Evolutionary conservation across 1,140 invertebrate species (phyloP).

Genomic region (Drosophila athabasca): DNA sequence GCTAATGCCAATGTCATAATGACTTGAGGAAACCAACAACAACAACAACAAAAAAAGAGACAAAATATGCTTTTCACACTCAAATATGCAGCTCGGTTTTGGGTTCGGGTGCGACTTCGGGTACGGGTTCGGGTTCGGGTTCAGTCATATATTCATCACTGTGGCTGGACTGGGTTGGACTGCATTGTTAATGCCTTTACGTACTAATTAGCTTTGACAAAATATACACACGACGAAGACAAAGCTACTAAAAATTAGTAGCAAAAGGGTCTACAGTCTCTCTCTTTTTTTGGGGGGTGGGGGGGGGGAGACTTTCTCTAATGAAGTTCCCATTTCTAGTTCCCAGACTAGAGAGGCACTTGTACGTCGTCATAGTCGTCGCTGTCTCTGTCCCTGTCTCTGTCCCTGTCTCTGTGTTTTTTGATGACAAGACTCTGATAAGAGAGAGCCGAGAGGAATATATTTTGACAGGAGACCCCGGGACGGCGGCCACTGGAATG

Average conservation of each 20-base stretch:
- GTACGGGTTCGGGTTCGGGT: not conserved
- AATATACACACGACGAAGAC: conserved; percentile 56
- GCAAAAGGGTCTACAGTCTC: conserved; percentile 16
- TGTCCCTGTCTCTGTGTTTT: conserved; percentile 23
- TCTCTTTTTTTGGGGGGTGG: not conserved
- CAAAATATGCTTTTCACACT: conserved; percentile 76
- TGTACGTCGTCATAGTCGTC: conserved; percentile 21
- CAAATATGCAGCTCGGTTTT: conserved; percentile 38
- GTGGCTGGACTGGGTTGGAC: conserved; percentile 15
- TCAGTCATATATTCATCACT: conserved; percentile 74
- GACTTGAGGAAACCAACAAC: conserved; percentile 48
- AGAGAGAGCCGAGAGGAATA: conserved; percentile 40
- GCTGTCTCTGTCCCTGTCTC: conserved; percentile 6
- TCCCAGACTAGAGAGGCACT: conserved; percentile 56
- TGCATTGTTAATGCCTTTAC: conserved; percentile 73
- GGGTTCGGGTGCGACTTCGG: conserved; percentile 1
- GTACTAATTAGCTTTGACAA: conserved; percentile 83
- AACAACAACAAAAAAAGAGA: conserved; percentile 21
- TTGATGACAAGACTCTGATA: conserved; percentile 69
- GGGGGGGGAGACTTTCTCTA: conserved; percentile 73
- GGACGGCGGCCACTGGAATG: conserved; percentile 13
- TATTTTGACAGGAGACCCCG: conserved; percentile 69
- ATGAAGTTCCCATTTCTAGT: conserved; percentile 60
- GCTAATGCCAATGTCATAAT: conserved; percentile 74
- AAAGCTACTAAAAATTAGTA: conserved; percentile 77